Evolutionary conservation across 2,888 invertebrate species (phyloP), one percentile per base, ranked within the genome.

Genomic region (Cacoxenus indagator): DNA sequence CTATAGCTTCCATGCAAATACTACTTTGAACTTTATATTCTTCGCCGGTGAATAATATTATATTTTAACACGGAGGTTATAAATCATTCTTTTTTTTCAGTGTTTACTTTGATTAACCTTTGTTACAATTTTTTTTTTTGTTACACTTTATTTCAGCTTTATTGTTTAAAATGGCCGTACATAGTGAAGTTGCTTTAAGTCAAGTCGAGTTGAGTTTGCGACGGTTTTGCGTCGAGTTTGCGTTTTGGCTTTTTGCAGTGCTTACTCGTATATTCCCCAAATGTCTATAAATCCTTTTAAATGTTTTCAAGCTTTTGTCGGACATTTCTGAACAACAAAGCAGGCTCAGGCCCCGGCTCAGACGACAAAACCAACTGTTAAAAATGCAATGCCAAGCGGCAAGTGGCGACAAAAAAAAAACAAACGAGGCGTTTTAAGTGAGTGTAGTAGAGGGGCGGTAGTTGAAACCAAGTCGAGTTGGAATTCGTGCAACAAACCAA

Each of bases 271-370:
- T 80, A 81, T 81, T 81, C 80, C 80, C 80, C 80, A 81, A 81
- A 81, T 82, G 82, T 81, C 80, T 81, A 81, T 81, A 81, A 81
- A 81, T 81, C 80, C 80, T 82, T 81, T 81, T 81, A 81, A 81
- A 81, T 81, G 80, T 81, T 81, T 79, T 81, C 82, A 81, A 81
- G 80, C 82, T 82, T 81, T 81, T 81, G 82, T 81, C 82, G 80
- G 80, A 81, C 82, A 81, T 80, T 80, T 79, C 75, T 51, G 17
- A 19, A 43, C 78, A 77, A 77, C 71, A 78, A 74, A 66, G 57
- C 66, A 66, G 19, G n/a, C n/a, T n/a, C n/a, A n/a, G n/a, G n/a
- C n/a, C n/a, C 55, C 75, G 51, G 9, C 22, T 11, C 17, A 51
- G 51, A 9, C 17, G 51, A 22, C 51, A 51, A 51, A 22, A 51